Base-by-base conservation (phyloP, 2,888 invertebrate genomes). In the Agrilus biguttatus region DNA sequence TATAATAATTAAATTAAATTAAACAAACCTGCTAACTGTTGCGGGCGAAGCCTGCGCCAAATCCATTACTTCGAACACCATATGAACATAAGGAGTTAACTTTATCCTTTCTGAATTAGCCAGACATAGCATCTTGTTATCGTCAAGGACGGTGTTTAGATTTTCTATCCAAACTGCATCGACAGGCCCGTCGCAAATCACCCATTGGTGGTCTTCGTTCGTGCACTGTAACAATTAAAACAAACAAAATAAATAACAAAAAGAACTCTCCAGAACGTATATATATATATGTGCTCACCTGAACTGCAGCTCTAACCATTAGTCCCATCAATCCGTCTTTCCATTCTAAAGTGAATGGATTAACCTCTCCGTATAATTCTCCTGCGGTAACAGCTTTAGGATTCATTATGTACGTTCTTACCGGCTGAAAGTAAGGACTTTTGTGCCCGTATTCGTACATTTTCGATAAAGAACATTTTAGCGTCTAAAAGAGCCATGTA, bases 161-260 rank as follows among this genome's bases (percentile, higher is more conserved):
- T 90, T 91, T 65, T 92, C 92, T 49, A 92, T 91, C 91, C 92
- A 92, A 14, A 90, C 81, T 0, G 91, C 90, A 62, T 91, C 91
- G 1, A 92, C 90, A 0, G 87, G 91, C 0, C 91, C 91, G 60
- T 91, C 91, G 62, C 89, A 90, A 36, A 90, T 77, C 41, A 91
- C 75, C 91, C 91, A 92, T 57, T 91, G 90, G 60, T 91, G 90
- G 53, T 88, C 80, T 43, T 77, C 71, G 5, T 69, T 73, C 44
- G 59, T 61, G 45, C 58, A 59, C 71, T 72, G 43, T 41, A 51
- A 48, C 17, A 17, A 17, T 2, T 17, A 17, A 33, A 42, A n/a
- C 39, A 39, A 41, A 41, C 14, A 28, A 17, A 12, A 28, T 28
- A 10, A 28, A 28, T 3, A 28, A 10, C 1, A 8, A 40, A 28